Evolutionary conservation across 2,888 invertebrate species (phyloP).

Genomic region (Dryocosmus kuriphilus): DNA sequence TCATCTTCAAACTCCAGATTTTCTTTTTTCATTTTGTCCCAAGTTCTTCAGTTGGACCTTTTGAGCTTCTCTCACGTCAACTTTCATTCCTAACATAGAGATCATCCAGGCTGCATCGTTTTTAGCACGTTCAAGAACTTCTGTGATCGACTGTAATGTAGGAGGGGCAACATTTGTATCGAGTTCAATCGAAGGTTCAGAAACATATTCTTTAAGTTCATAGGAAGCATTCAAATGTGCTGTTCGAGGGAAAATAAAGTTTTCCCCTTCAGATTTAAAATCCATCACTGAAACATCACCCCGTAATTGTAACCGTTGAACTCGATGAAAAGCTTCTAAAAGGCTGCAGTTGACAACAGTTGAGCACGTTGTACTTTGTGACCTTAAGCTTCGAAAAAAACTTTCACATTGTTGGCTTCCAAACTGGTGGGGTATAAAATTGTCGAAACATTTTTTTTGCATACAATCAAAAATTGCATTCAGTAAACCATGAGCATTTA

Average conservation of each 20-base stretch:
- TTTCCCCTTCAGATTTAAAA: conserved; percentile 15
- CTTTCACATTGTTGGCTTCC: conserved; percentile 47
- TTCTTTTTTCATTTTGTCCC: not conserved
- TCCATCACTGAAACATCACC: conserved; percentile 8
- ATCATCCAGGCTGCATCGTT: conserved; percentile 30
- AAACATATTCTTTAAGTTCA: conserved; percentile 12
- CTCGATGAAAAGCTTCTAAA: conserved; percentile 15
- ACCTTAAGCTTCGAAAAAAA: conserved; percentile 42
- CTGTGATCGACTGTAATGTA: not conserved
- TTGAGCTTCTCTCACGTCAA: conserved; percentile 17
- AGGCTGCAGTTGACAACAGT: conserved; percentile 31
- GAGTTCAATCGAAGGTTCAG: not conserved
- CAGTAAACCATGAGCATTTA: conserved; percentile 54
- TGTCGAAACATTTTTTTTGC: conserved; percentile 19
- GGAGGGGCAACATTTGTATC: not conserved
- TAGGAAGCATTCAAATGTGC: conserved; percentile 29
- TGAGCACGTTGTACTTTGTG: conserved; percentile 21
- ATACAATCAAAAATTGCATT: conserved; percentile 43
- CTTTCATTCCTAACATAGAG: conserved; percentile 26
- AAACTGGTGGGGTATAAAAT: conserved; percentile 46
- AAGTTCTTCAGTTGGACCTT: not conserved
- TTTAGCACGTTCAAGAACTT: conserved; percentile 32
- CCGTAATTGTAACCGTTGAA: conserved; percentile 22
- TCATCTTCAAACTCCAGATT: conserved; percentile 16
- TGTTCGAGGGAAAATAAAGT: conserved; percentile 22